These are phyloP conservation scores for Pantherophis alleghaniensis DNA, from an alignment of 2,797 vertebrate species.

Conservation along the genomic window DNA sequence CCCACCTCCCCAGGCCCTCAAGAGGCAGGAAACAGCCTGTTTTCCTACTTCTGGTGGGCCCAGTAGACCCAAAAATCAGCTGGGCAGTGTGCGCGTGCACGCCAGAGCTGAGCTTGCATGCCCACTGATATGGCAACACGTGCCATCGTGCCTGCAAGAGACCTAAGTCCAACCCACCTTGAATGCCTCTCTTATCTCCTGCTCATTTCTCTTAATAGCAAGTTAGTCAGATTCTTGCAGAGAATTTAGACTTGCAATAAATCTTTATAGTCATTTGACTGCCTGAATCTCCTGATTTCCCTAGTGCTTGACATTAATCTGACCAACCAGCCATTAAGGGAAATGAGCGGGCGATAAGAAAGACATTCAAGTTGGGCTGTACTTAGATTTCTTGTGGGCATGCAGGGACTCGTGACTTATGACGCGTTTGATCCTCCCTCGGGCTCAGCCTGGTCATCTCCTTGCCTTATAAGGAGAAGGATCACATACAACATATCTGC, in stretches of 20 bases:
- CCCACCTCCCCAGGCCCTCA: too few relatives aligned
- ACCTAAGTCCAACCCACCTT: neutral
- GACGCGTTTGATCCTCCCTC: neutral
- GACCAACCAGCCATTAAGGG: neutral
- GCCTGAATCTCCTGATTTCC: neutral
- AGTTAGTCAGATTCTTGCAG: neutral
- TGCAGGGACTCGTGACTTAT: neutral
- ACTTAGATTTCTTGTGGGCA: neutral
- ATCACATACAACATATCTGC: rapidly evolving
- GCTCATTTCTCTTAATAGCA: neutral
- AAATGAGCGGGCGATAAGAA: neutral
- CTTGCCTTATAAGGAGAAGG: neutral
- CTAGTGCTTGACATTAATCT: neutral
- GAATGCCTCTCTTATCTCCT: neutral
- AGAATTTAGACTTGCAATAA: neutral
- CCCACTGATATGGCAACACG: too few relatives aligned
- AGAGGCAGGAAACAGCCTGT: too few relatives aligned
- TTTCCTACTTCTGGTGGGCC: too few relatives aligned
- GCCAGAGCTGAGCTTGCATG: too few relatives aligned
- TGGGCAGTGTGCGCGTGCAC: rapidly evolving
- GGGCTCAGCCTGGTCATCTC: neutral
- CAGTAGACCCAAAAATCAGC: too few relatives aligned
- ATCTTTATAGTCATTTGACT: neutral
- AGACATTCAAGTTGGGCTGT: neutral
- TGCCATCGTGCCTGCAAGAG: neutral